A percentile compares a stretch with the other conserved stretches of the same genome.
Conservation (phyloP, 2,888 invertebrate genomes). For the Epinotia demarniana region DNA sequence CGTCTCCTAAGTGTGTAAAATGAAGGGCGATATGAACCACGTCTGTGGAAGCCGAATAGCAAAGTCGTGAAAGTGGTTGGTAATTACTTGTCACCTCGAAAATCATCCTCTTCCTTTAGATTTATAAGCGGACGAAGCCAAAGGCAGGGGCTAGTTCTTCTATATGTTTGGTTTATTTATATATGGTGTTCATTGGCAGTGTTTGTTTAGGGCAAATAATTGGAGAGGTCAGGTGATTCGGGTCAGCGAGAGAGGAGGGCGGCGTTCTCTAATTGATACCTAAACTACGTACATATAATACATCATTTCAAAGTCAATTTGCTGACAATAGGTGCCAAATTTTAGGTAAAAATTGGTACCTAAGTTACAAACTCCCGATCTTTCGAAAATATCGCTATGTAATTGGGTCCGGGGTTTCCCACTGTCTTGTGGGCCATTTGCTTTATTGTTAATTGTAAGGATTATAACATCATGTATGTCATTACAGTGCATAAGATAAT, state of each 20-base stretch:
- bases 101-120: background rate
- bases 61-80: background rate
- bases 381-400: background rate
- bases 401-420: background rate
- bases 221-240: conserved; percentile 24
- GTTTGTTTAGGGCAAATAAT: conserved; percentile 26
- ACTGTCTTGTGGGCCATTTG: background rate
- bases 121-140: background rate
- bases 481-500: too few species aligned
- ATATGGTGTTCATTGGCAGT: conserved; percentile 22
- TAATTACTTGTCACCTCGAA: background rate
- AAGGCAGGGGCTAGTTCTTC: background rate
- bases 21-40: background rate
- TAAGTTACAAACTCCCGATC: background rate
- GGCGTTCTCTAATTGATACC: background rate
- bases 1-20: background rate
- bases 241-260: conserved; percentile 3
- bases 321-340: background rate
- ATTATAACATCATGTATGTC: background rate
- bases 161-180: conserved; percentile 9
- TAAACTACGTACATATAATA: background rate
- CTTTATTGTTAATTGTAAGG: background rate
- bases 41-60: background rate
- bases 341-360: background rate
- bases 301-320: background rate